A percentile compares a stretch with the other conserved stretches of the same genome.
These are phyloP conservation scores for Euclidia mi DNA, from an alignment of 2,888 invertebrate species.

Conservation along the genomic window DNA sequence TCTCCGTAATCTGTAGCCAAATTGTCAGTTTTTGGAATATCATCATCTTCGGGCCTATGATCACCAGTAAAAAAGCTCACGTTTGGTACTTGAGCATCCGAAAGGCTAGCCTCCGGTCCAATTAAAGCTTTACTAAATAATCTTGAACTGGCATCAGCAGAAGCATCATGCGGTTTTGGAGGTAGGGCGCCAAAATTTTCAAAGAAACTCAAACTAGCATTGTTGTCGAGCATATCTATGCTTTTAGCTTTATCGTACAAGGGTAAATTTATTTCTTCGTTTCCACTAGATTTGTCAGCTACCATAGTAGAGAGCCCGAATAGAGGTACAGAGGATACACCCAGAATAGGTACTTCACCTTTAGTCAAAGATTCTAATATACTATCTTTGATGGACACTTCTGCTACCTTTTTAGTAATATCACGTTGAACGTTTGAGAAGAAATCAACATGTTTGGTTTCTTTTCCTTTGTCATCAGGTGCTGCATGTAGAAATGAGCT, in stretches of 20 bases:
- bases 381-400: conserved; percentile 22
- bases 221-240: conserved; percentile 39
- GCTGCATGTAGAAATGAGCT: conserved; percentile 17
- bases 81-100: conserved; percentile 5
- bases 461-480: conserved; percentile 3
- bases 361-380: conserved; percentile 55
- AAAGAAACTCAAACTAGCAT: conserved; percentile 56
- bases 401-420: background rate
- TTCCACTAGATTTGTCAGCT: conserved; percentile 59
- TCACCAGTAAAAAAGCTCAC: conserved; percentile 5
- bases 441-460: conserved; percentile 6
- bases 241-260: conserved; percentile 49
- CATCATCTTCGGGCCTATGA: background rate
- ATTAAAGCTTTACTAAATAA: background rate
- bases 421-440: conserved; percentile 4
- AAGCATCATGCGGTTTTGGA: conserved; percentile 15
- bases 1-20: too few relatives aligned
- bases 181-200: conserved; percentile 47
- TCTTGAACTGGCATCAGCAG: background rate
- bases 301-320: conserved; percentile 66
- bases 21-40: background rate
- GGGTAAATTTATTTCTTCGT: conserved; percentile 36
- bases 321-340: conserved; percentile 63
- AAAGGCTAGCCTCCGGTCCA: background rate
- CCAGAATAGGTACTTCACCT: conserved; percentile 54